Evolutionary conservation across 2,888 invertebrate genomes (phyloP), one percentile per base, ranked within the genome.

Genomic region (Leucoma salicis): DNA sequence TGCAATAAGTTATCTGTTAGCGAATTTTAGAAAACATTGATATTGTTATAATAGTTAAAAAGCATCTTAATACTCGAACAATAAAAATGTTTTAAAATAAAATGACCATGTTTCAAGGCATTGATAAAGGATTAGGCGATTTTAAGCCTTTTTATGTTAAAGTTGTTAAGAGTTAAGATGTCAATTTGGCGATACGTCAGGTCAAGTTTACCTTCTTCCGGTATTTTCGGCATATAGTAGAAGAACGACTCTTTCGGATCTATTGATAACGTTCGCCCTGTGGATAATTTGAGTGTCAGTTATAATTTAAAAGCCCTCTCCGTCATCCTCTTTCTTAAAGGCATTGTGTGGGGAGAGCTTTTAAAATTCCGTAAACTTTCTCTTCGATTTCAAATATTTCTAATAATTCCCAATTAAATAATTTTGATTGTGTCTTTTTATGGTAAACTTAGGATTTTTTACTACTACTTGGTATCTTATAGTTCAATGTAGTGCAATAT

Each of bases 231-330:
- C 88, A 82, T 85, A 86, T 70, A 86, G 86, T 81, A 83, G 82
- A 71, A 70, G 83, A 82, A 85, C 66, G 69, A 74, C 82, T 85
- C 81, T 64, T 75, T 82, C 75, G 86, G 74, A 74, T 87, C 82
- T 80, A 89, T 79, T 56, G 88, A 87, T 74, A 88, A 78, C 65
- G 89, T 82, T 82, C 83, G 78, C 64, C 89, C 89, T 89, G 89
- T 81, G 87, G 73, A 88, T 82, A 70, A 64, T 75, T 74, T 58
- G 57, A 68, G 53, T 70, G 63, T 63, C 50, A 66, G 55, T 66
- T 57, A 59, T 61, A 52, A 57, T 52, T 41, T 35, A 35, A 45
- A 31, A 34, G 37, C 43, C 42, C 18, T 39, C 42, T 39, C 37
- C 44, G 11, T 24, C 21, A 7, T 13, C 13, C n/a, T 31, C 15